Evolutionary conservation across 2,888 invertebrate species (phyloP), one percentile per base, ranked within the genome.

Genomic region (Odontocerum albicorne): DNA sequence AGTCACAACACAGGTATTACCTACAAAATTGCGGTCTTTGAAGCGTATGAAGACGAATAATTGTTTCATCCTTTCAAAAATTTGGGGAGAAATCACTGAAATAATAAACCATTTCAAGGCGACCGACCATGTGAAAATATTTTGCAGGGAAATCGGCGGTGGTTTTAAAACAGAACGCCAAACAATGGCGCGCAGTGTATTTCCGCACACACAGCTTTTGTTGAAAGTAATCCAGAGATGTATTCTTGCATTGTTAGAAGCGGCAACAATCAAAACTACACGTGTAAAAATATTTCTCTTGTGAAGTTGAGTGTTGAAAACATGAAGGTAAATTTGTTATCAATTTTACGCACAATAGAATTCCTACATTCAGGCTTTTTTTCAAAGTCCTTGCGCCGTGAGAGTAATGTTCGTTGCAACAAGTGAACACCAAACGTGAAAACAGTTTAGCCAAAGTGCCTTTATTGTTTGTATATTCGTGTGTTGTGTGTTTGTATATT

Each of bases 191-290:
- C 57, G 57, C 57, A 49, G 49, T 19, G 49, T 42, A 49, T 60
- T 57, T 60, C 60, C 60, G 60, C 57, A 60, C 60, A 57, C 60
- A 55, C 31, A 13, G 39, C 55, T 50, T 49, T 60, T 60, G 60
- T 57, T 33, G 33, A 35, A 32, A 40, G 51, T 33, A 36, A 44
- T 44, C 32, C 42, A n/a, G 2, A 47, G 15, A 33, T 36, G 31
- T 15, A 43, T 47, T 36, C 7, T 36, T 10, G 17, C 21, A 36
- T 12, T 49, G 10, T 21, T 16, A 39, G 6, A 16, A 15, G 27
- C 17, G 32, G 40, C 49, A 51, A 51, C 42, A 50, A 50, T 42
- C 40, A 16, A 20, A 42, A 45, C n/a, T n/a, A 33, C 33, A 21
- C 42, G 20, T 42, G 19, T 42, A 19, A 47, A 17, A 22, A 44